Conservation (phyloP, 2,888 invertebrate species). For the Pterobdella sp. region DNA sequence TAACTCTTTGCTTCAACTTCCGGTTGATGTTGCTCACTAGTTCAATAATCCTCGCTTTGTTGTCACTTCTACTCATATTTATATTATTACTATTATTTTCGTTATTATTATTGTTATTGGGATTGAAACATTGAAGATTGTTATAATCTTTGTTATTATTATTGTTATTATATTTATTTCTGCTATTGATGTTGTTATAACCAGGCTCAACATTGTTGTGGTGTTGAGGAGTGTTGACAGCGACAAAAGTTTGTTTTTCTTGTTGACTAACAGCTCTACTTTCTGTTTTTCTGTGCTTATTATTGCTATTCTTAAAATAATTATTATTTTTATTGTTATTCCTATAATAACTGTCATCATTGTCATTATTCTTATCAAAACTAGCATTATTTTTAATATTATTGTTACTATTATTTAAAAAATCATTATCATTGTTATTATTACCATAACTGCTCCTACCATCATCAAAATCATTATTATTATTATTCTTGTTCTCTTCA, state of each 20-base stretch:
- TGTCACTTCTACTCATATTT: not conserved
- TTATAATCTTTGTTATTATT: not conserved
- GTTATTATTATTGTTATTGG: not conserved
- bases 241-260: constrained; percentile 7
- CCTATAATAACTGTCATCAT: not conserved
- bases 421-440: not conserved
- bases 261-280: not conserved
- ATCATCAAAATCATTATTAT: not conserved
- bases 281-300: not conserved
- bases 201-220: too few species aligned
- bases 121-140: not conserved
- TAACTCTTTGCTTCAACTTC: constrained; percentile 57
- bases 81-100: not conserved
- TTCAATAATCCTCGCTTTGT: constrained; percentile 55
- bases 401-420: not conserved
- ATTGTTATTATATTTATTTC: too few species aligned
- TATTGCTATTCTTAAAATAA: not conserved
- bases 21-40: constrained; percentile 89
- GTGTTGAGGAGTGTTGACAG: not conserved
- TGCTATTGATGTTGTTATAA: not conserved
- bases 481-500: not conserved
- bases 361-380: not conserved
- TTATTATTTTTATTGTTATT: not conserved
- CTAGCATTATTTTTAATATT: not conserved
- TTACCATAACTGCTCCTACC: not conserved